These are phyloP conservation scores for Caradrina clavipalpis DNA, from an alignment of 2,888 invertebrate species.

Conservation along the genomic window DNA sequence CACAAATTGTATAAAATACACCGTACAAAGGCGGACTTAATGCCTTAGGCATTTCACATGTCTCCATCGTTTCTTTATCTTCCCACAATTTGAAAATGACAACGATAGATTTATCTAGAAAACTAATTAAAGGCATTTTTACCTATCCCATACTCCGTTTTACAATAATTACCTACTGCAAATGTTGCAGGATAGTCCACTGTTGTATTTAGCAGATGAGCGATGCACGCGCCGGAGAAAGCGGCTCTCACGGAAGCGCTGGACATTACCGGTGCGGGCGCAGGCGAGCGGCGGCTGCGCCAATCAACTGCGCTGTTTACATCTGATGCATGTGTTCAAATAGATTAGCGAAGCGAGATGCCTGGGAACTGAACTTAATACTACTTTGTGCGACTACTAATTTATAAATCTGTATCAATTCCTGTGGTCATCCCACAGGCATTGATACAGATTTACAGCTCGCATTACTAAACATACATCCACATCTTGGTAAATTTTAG, in stretches of 20 bases:
- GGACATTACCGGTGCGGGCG: constrained; percentile 31
- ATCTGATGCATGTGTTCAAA: constrained; percentile 3
- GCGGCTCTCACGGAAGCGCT: constrained; percentile 62
- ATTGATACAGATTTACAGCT: no score
- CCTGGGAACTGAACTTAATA: neutral
- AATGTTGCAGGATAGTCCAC: constrained; percentile 8
- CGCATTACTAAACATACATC: no score
- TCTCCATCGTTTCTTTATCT: neutral
- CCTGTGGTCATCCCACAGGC: no score
- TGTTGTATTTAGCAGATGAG: constrained; percentile 25
- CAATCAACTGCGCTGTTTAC: constrained; percentile 12
- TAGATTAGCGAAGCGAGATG: neutral
- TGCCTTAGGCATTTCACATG: no score
- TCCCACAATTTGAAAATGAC: neutral
- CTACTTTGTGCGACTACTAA: neutral
- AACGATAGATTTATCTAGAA: neutral
- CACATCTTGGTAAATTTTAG: no score
- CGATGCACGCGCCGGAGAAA: constrained; percentile 64
- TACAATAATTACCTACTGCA: neutral
- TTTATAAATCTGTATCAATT: neutral
- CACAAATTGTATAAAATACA: no score
- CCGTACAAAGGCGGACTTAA: no score
- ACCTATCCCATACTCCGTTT: neutral
- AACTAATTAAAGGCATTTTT: neutral
- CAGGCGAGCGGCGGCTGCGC: neutral